Conservation (phyloP, 2,797 vertebrate species). For the Oryzias sinensis region DNA sequence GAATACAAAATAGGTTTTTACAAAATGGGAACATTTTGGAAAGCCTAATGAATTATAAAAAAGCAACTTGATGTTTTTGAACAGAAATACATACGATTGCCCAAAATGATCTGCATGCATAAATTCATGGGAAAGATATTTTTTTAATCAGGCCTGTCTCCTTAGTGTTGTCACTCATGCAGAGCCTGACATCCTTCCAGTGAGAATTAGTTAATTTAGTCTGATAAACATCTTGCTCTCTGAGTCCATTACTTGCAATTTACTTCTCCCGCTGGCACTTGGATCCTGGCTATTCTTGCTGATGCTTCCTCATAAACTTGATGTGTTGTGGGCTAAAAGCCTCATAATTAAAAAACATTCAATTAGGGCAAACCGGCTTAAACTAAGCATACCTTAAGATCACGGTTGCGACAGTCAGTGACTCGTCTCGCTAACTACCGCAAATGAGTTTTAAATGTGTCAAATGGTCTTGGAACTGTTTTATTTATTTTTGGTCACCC, state of each 20-base stretch:
- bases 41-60: conserved; percentile 23
- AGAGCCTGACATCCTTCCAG: conserved; percentile 31
- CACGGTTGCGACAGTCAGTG: conserved; percentile 29
- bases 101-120: conserved; percentile 44
- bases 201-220: conserved; percentile 63
- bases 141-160: conserved; percentile 31
- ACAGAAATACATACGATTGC: conserved; percentile 37
- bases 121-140: conserved; percentile 51
- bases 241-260: conserved; percentile 71
- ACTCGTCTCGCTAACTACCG: conserved; percentile 6
- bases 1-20: background rate
- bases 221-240: conserved; percentile 64
- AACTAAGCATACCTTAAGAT: conserved; percentile 43
- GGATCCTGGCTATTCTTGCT: conserved; percentile 59
- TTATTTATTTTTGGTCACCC: conserved; percentile 33
- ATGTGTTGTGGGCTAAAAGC: conserved; percentile 37
- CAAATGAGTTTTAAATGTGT: conserved; percentile 27
- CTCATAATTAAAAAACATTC: conserved; percentile 41
- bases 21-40: conserved; percentile 1
- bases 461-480: conserved; percentile 15
- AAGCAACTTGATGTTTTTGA: conserved; percentile 11
- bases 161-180: conserved; percentile 55
- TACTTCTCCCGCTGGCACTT: conserved; percentile 58
- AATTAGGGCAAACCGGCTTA: conserved; percentile 60
- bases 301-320: conserved; percentile 52